phyloP scores from a whole-genome alignment of 2,888 invertebrate genomes.

The Frankliniella intonsa region DNA sequence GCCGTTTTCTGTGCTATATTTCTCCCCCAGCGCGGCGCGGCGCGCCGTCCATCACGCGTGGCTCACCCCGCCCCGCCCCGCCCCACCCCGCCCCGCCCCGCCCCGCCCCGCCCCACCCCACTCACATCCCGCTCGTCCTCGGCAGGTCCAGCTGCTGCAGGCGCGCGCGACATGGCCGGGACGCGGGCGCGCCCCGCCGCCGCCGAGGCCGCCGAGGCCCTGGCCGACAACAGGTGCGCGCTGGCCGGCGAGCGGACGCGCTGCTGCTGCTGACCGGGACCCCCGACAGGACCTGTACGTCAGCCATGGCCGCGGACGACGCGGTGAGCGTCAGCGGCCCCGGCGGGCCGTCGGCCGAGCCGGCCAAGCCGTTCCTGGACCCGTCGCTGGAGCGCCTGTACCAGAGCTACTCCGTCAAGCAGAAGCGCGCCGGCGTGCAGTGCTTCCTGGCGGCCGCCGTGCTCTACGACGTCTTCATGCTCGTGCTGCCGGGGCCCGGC shows the following conservation, averaged over 20 bases:
- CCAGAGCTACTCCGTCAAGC: constrained; percentile 66
- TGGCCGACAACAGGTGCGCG: neutral
- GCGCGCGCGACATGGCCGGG: neutral
- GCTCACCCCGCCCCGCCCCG: too few relatives aligned
- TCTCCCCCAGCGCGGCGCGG: too few relatives aligned
- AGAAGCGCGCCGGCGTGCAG: constrained; percentile 64
- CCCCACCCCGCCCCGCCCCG: too few relatives aligned
- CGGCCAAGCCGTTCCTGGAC: constrained; percentile 51
- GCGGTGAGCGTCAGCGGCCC: constrained; percentile 28
- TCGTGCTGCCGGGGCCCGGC: constrained; percentile 53
- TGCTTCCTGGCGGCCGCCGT: constrained; percentile 64
- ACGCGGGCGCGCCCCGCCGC: constrained; percentile 27
- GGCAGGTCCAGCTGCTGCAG: neutral
- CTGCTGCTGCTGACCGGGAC: neutral
- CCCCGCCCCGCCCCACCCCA: too few relatives aligned
- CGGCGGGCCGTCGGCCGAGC: constrained; percentile 30
- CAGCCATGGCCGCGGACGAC: constrained; percentile 33
- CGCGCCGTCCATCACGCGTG: too few relatives aligned
- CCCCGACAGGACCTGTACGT: neutral
- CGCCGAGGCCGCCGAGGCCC: constrained; percentile 34
- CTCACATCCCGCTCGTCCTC: neutral
- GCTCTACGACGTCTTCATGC: constrained; percentile 60
- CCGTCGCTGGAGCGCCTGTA: constrained; percentile 64
- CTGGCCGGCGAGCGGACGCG: neutral
- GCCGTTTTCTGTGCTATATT: too few relatives aligned